Evolutionary conservation across 2,113 vertebrate species (phyloP), one percentile per base, ranked within the genome.

Genomic region (Hyla sarda): DNA sequence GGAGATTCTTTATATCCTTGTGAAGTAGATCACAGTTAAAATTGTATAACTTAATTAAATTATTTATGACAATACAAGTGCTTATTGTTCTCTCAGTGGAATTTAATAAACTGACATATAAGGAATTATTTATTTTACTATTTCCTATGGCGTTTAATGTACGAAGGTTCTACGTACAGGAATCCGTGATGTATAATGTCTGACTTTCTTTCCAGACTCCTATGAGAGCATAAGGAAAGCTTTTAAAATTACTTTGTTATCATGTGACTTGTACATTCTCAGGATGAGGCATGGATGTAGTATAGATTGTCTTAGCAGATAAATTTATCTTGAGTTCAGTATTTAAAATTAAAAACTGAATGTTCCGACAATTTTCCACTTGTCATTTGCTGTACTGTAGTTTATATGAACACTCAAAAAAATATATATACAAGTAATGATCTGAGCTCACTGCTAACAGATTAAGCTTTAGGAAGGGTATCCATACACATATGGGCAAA

Each of bases 191-290:
- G 37, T 72, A 34, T 56, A 54, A 19, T 56, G 81, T 52, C 21
- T 54, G 62, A 72, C 25, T 83, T 73, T 82, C n/a, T 82, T 30
- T 48, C 21, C 28, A 52, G 12, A 54, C 16, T 71, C 47, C 37
- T 82, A 21, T 13, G 37, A 80, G 37, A 81, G 56, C 67, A 41
- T 17, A 32, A 16, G 16, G 47, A 82, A 82, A n/a, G 79, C 79
- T 82, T 82, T 67, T 82, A 82, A 32, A 82, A n/a, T 72, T 28
- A 32, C 47, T 54, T 83, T 71, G 41, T 37, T 34, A 41, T 30
- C 25, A 54, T 69, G 69, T 73, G 47, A 58, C 69, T 58, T 30
- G n/a, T 32, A 12, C 28, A 83, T 17, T 37, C 47, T 82, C 28
- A n/a, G 2, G 28, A 32, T 54, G 2, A 37, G 14, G 48, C 11